phyloP scores from a whole-genome alignment of 2,888 invertebrate species.

The Philhelius pedissequus region DNA sequence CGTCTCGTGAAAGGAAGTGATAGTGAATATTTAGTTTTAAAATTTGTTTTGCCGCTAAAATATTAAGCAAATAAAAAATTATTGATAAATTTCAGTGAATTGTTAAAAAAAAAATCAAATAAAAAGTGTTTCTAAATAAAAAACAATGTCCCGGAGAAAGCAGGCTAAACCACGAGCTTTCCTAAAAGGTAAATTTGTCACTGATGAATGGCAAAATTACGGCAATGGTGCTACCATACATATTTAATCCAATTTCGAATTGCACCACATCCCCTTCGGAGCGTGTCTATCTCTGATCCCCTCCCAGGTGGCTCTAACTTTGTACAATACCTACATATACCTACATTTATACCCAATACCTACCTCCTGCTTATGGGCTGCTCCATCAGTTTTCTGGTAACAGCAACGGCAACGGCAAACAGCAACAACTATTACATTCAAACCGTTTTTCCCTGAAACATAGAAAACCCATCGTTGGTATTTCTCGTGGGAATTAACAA shows the following conservation, averaged over 20 bases:
- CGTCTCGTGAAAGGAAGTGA: constrained; percentile 4
- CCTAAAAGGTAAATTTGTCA: constrained; percentile 80
- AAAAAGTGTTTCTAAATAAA: background rate
- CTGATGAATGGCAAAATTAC: constrained; percentile 56
- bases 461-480: constrained; percentile 79
- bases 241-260: constrained; percentile 77
- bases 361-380: constrained; percentile 22
- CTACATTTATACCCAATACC: background rate
- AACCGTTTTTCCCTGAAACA: constrained; percentile 73
- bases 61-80: background rate
- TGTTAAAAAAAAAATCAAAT: background rate
- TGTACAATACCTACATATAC: too few relatives aligned
- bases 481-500: constrained; percentile 78
- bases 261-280: constrained; percentile 72
- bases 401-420: too few relatives aligned
- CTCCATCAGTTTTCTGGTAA: constrained; percentile 24
- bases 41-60: background rate
- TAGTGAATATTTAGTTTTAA: background rate
- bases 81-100: background rate
- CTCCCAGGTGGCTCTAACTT: constrained; percentile 56
- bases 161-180: constrained; percentile 86
- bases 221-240: constrained; percentile 72
- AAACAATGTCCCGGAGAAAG: constrained; percentile 84
- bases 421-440: constrained; percentile 65
- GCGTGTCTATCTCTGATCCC: constrained; percentile 38